Conservation (phyloP, 1,140 invertebrate species). For the Ips typographus region DNA sequence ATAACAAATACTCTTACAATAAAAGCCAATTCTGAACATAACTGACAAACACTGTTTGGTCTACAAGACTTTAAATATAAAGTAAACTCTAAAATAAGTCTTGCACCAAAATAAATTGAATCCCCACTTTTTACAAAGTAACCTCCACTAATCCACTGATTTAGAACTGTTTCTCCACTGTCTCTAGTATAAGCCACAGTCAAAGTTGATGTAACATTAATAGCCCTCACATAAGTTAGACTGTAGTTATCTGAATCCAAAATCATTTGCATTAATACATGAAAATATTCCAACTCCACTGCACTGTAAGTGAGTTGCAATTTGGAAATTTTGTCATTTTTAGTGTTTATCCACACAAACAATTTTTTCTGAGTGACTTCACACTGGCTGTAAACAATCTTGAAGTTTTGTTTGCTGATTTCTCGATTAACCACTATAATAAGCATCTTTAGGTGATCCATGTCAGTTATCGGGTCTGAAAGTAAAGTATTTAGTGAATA, state of each 20-base stretch:
- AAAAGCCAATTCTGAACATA: conserved; percentile 45
- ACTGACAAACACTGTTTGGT: conserved; percentile 39
- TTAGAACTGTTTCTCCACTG: conserved; percentile 40
- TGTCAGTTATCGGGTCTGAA: conserved; percentile 27
- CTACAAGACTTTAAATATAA: conserved; percentile 39
- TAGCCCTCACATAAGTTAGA: conserved; percentile 34
- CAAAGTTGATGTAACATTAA: conserved; percentile 43
- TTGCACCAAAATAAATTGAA: conserved; percentile 39
- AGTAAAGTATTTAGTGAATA: conserved; percentile 3
- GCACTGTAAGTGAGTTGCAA: conserved; percentile 37
- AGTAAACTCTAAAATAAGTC: conserved; percentile 43
- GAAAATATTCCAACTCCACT: conserved; percentile 45
- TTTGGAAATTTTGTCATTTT: conserved; percentile 42
- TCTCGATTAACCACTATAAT: conserved; percentile 41
- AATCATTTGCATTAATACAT: conserved; percentile 43
- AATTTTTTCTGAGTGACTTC: conserved; percentile 42
- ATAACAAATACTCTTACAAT: conserved; percentile 26
- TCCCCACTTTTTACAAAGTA: conserved; percentile 40
- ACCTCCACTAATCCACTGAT: conserved; percentile 39
- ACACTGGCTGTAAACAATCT: conserved; percentile 40
- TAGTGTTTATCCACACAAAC: conserved; percentile 41
- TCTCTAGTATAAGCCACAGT: conserved; percentile 33
- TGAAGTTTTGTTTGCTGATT: conserved; percentile 41
- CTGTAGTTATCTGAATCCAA: conserved; percentile 33
- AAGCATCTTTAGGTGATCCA: conserved; percentile 34